Percentiles rank a stretch among this genome's conserved stretches.
Evolutionary conservation across 2,797 vertebrate genomes (phyloP).

Genomic region (Staurois parvus): DNA sequence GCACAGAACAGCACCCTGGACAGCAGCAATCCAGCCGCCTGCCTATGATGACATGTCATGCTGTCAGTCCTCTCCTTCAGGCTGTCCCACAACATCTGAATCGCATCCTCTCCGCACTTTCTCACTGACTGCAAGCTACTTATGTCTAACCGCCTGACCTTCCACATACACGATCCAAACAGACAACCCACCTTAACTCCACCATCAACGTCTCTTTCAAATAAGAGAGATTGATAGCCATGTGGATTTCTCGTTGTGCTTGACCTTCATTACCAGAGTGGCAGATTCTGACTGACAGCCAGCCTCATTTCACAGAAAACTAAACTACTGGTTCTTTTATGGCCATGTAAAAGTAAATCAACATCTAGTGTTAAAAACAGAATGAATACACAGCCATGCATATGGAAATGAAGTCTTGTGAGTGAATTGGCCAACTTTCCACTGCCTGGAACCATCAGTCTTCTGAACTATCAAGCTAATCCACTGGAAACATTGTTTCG

Average conservation of each 20-base stretch:
- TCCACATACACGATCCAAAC: conserved; percentile 79
- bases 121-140: conserved; percentile 77
- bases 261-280: conserved; percentile 74
- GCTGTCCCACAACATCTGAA: conserved; percentile 72
- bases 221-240: conserved; percentile 74
- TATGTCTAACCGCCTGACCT: conserved; percentile 78
- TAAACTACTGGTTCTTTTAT: conserved; percentile 64
- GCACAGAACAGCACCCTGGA: conserved; percentile 71
- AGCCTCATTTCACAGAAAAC: conserved; percentile 67
- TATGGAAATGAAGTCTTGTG: conserved; percentile 27
- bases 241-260: conserved; percentile 65
- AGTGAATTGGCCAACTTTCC: background rate
- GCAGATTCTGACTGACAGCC: conserved; percentile 68
- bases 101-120: conserved; percentile 69
- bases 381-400: conserved; percentile 6
- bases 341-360: conserved; percentile 51
- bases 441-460: background rate
- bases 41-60: conserved; percentile 84
- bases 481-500: background rate
- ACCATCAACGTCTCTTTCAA: conserved; percentile 75
- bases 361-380: conserved; percentile 36
- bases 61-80: conserved; percentile 85
- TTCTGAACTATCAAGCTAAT: background rate
- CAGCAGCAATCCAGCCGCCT: conserved; percentile 70
- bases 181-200: conserved; percentile 77